phyloP scores from a whole-genome alignment of 1,140 invertebrate genomes.

The Globodera rostochiensis region DNA sequence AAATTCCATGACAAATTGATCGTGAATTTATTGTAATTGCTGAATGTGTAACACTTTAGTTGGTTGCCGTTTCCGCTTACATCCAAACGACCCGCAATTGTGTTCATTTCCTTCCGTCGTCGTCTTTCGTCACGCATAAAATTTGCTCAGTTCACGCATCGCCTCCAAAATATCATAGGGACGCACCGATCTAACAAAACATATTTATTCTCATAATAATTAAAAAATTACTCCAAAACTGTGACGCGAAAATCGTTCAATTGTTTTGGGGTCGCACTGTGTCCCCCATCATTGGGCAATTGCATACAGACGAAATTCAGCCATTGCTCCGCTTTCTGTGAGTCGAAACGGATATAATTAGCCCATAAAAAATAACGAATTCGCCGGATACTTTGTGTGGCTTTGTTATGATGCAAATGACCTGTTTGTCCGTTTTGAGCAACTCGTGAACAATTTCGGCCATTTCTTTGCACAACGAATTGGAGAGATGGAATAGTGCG shows the following conservation, averaged over 20 bases:
- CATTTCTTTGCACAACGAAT: slow-evolving; percentile 44
- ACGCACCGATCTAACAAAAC: neutral
- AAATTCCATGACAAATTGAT: too few relatives aligned
- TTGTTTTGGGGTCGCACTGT: slow-evolving; percentile 45
- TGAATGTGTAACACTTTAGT: neutral
- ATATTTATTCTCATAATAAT: neutral
- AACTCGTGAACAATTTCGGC: slow-evolving; percentile 40
- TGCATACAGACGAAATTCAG: slow-evolving; percentile 26
- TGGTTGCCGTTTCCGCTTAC: neutral
- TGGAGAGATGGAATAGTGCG: slow-evolving; percentile 40
- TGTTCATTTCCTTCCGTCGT: neutral
- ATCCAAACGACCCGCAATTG: neutral
- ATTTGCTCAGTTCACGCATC: slow-evolving; percentile 26
- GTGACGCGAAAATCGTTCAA: slow-evolving; percentile 34
- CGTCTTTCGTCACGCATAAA: slow-evolving; percentile 8
- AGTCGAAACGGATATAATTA: neutral
- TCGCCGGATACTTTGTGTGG: neutral
- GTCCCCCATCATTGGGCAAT: slow-evolving; percentile 46
- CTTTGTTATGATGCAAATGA: slow-evolving; percentile 16
- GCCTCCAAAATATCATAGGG: slow-evolving; percentile 13
- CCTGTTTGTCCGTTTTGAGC: slow-evolving; percentile 24
- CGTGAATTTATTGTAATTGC: neutral
- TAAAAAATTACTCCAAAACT: slow-evolving; percentile 34
- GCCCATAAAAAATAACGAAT: too few relatives aligned
- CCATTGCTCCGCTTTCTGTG: slow-evolving; percentile 45